phyloP scores from a whole-genome alignment of 2,888 invertebrate species.

The Orthonychiurus folsomi region DNA sequence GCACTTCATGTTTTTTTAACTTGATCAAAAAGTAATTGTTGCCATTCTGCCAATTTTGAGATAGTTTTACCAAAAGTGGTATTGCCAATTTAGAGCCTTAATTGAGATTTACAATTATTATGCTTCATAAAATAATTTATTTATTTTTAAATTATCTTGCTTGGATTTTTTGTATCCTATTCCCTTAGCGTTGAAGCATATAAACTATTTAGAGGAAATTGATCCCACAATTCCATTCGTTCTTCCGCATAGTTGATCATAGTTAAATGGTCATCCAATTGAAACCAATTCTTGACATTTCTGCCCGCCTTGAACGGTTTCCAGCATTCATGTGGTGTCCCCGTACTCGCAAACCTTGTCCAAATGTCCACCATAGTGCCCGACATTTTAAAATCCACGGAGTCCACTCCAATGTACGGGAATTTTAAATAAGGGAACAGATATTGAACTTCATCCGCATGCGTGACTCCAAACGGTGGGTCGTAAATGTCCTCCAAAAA shows the following conservation, averaged over 20 bases:
- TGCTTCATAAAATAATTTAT: too few relatives aligned
- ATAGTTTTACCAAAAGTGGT: too few relatives aligned
- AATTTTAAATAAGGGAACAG: slow-evolving; percentile 6
- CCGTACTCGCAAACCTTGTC: slow-evolving; percentile 2
- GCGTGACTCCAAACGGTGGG: slow-evolving; percentile 9
- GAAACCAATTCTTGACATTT: not conserved
- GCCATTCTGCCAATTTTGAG: too few relatives aligned
- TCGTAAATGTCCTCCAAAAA: not conserved
- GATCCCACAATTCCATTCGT: not conserved
- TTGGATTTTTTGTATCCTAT: too few relatives aligned
- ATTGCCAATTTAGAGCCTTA: too few relatives aligned
- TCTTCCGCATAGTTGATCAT: not conserved
- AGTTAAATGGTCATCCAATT: not conserved
- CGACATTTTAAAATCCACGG: not conserved
- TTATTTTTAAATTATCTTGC: too few relatives aligned
- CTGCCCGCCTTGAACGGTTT: not conserved
- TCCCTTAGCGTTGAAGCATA: too few relatives aligned
- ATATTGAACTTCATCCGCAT: slow-evolving; percentile 8
- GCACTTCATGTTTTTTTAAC: too few relatives aligned
- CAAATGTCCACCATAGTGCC: slow-evolving; percentile 2
- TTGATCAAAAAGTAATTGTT: too few relatives aligned
- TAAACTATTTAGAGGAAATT: not conserved
- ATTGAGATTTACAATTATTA: too few relatives aligned
- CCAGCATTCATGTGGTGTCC: not conserved
- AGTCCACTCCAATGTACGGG: slow-evolving; percentile 5